phyloP scores from a whole-genome alignment of 2,113 vertebrate species.

The Triplophysa dalaica region DNA sequence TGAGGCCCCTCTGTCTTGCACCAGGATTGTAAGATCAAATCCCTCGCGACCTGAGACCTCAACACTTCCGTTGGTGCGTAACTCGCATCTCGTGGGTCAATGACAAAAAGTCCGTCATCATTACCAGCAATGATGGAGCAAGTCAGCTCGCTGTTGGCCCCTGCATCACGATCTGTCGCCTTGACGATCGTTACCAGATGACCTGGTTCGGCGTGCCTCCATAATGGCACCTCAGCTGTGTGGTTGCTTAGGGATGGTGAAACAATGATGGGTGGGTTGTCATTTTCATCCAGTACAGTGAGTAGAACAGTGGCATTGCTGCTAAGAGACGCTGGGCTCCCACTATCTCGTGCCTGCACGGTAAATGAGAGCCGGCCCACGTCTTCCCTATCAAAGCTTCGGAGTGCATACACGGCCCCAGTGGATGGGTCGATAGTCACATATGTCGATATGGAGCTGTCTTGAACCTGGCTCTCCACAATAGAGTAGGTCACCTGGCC shows the following conservation, averaged over 20 bases:
- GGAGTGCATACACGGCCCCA: constrained; percentile 89
- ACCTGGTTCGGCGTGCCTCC: constrained; percentile 83
- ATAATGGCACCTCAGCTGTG: constrained; percentile 86
- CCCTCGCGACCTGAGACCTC: constrained; percentile 75
- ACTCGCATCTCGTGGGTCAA: constrained; percentile 90
- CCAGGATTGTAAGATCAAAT: constrained; percentile 84
- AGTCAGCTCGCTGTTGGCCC: constrained; percentile 88
- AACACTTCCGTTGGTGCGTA: constrained; percentile 87
- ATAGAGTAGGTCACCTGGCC: constrained; percentile 94
- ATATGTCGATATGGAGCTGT: constrained; percentile 87
- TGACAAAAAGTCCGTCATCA: constrained; percentile 83
- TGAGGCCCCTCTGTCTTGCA: constrained; percentile 85
- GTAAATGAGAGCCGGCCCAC: constrained; percentile 86
- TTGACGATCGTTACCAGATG: constrained; percentile 83
- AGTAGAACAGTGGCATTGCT: constrained; percentile 88
- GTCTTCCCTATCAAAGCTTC: constrained; percentile 93
- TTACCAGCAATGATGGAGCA: constrained; percentile 86
- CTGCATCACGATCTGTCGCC: constrained; percentile 88
- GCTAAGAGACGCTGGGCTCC: constrained; percentile 59
- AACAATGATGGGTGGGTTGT: constrained; percentile 87
- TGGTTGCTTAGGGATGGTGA: constrained; percentile 84
- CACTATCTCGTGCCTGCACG: constrained; percentile 87
- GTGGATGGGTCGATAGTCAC: constrained; percentile 95
- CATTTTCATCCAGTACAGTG: constrained; percentile 92
- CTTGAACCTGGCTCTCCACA: constrained; percentile 82